Base-by-base conservation (phyloP, 2,797 vertebrate genomes). In the Siniperca scherzeri region DNA sequence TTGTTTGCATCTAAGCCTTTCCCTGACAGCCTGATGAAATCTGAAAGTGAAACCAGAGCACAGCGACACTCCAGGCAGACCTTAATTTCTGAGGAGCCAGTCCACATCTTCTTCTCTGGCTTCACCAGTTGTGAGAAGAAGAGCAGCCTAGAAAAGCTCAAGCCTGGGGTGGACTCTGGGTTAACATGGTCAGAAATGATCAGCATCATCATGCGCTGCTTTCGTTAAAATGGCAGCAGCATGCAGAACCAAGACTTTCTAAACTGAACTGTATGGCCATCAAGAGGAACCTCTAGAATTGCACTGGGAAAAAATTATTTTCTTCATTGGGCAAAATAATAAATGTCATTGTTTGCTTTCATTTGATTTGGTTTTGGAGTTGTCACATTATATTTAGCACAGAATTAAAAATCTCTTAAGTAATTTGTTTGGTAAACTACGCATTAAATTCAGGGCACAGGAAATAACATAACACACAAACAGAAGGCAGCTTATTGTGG, bases 181-280 rank as follows among this genome's bases (percentile, higher is more conserved):
- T 82, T 67, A 72, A 78, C 59, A 1, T 30, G 66, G 86, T 89
- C 90, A 66, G 53, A 61, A 81, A 57, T 3, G 38, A 91, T 93
- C 81, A 91, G 53, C 86, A 46, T 92, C 90, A 91, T 55, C 25
- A 14, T 11, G 57, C n/a, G 30, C 73, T 72, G 79, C 82, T 77
- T 61, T 30, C 21, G 5, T 42, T 83, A n/a, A 22, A 85, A 78
- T 70, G 78, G 25, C 70, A 78, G 74, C 70, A 86, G 65, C 56
- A 61, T 42, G 44, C 48, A 69, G 30, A 25, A 40, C 27, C 11
- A 64, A 57, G 53, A 60, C 57, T 56, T 42, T 30, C n/a, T 7
- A 55, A 6, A 76, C 42, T 38, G 8, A 4, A 61, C 19, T 64
- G 36, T 27, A 42, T 4, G 17, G 42, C 27, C 19, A 52, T 72